These are phyloP conservation scores for Flexamia atlantica DNA, from an alignment of 2,888 invertebrate species.

Conservation along the genomic window DNA sequence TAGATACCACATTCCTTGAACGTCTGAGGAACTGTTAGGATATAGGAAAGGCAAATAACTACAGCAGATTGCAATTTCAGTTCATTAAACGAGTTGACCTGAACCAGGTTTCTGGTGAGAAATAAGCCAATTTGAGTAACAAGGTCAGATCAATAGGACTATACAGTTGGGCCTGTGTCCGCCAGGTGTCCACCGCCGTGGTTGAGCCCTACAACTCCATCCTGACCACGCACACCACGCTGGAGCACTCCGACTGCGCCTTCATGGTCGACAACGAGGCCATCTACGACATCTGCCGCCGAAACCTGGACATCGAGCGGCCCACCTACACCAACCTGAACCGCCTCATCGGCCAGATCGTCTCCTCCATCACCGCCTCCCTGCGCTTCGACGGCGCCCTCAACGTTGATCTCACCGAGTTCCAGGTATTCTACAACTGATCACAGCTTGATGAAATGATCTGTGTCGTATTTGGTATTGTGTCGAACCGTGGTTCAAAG, in stretches of 20 bases:
- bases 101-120: no score
- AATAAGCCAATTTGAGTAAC: no score
- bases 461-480: no score
- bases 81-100: no score
- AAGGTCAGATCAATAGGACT: no score
- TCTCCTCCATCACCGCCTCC: conserved; percentile 94
- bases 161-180: no score
- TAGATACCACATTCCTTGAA: no score
- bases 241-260: conserved; percentile 97
- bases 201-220: conserved; percentile 97
- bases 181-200: conserved; percentile 78
- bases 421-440: conserved; percentile 74
- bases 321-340: conserved; percentile 98
- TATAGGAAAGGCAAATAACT: no score
- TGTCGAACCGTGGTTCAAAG: no score
- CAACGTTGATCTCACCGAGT: conserved; percentile 95
- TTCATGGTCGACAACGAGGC: conserved; percentile 97
- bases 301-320: conserved; percentile 96
- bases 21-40: no score
- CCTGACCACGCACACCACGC: conserved; percentile 96
- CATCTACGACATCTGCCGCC: conserved; percentile 94
- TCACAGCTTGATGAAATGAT: no score
- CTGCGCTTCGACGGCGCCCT: conserved; percentile 73
- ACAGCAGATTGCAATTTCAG: no score
- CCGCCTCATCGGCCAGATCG: conserved; percentile 96